Percentiles rank a stretch among this genome's conserved stretches.
These are phyloP conservation scores for Anguilla rostrata DNA, from an alignment of 2,113 vertebrate genomes.

Conservation along the genomic window DNA sequence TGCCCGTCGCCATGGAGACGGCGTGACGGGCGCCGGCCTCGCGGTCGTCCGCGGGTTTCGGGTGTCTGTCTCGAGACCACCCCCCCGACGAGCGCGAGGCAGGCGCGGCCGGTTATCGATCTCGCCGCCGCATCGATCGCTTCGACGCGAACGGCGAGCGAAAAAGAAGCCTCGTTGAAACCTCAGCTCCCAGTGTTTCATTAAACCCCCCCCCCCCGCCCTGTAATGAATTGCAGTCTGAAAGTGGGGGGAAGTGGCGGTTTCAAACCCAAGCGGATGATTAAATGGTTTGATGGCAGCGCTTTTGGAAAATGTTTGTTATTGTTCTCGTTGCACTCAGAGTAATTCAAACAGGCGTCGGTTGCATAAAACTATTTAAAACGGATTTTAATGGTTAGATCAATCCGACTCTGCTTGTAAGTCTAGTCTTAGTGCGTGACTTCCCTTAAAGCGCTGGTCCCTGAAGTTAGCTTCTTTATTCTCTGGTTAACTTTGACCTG, in stretches of 20 bases:
- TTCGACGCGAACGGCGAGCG: not conserved
- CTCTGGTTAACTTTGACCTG: too few relatives aligned
- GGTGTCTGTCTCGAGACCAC: not conserved
- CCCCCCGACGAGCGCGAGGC: not conserved
- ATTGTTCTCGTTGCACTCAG: conserved; percentile 52
- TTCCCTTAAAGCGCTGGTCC: too few relatives aligned
- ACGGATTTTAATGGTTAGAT: not conserved
- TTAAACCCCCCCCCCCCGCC: conserved; percentile 58
- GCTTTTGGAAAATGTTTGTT: conserved; percentile 52
- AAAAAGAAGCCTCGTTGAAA: not conserved
- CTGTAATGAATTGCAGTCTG: conserved; percentile 56
- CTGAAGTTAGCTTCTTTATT: too few relatives aligned
- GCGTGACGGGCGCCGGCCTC: not conserved
- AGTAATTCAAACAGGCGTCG: conserved; percentile 37
- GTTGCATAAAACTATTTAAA: not conserved
- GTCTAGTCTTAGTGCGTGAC: not conserved
- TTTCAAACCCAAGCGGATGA: conserved; percentile 36
- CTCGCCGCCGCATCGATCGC: not conserved
- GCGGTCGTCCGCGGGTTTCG: not conserved
- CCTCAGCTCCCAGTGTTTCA: conserved; percentile 44
- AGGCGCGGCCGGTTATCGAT: not conserved
- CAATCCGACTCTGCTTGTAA: not conserved
- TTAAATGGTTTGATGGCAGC: conserved; percentile 65
- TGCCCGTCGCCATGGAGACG: not conserved
- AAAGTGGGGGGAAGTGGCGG: conserved; percentile 24